Evolutionary conservation across 1,140 invertebrate species (phyloP), one percentile per base, ranked within the genome.

Genomic region (Rhyzopertha dominica): DNA sequence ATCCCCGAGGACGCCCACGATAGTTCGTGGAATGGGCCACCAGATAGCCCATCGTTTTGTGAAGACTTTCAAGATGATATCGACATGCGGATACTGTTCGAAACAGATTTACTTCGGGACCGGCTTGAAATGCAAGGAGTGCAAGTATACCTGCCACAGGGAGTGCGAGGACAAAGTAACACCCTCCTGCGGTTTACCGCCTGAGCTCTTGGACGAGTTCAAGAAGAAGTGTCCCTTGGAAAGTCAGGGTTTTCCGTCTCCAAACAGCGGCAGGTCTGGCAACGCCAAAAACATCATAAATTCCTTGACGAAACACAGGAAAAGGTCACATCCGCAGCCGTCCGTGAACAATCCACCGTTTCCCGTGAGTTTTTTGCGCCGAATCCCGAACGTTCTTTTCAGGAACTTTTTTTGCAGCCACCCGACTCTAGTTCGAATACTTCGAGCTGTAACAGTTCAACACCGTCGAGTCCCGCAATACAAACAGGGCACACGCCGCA

Each of bases 371-470:
- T 47, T 20, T 40, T n/a, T n/a, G n/a, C n/a, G n/a, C n/a, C n/a
- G n/a, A n/a, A n/a, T n/a, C n/a, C n/a, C n/a, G n/a, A n/a, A n/a
- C n/a, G n/a, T n/a, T n/a, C n/a, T n/a, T n/a, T 31, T 30, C 43
- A 32, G 49, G 49, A 53, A 60, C 24, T 34, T 45, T 38, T n/a
- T 8, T 67, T 63, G 46, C 62, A 78, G 72, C 73, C 75, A 51
- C 81, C 78, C 26, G 88, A 91, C 69, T 94, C 90, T 42, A 92
- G 90, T 72, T 95, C 92, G 42, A 93, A 89, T 66, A 91, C 89
- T 34, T 95, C 93, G 29, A 95, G 90, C 64, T 95, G 91, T 74
- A 96, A 94, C 69, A 95, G 90, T 66, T 95, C 92, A 47, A 92
- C 92, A 44, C 92, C 92, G 50, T 95, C 90, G 56, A 95, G 90